Evolutionary conservation across 2,113 vertebrate species (phyloP).

Genomic region (Aphyosemion australe): DNA sequence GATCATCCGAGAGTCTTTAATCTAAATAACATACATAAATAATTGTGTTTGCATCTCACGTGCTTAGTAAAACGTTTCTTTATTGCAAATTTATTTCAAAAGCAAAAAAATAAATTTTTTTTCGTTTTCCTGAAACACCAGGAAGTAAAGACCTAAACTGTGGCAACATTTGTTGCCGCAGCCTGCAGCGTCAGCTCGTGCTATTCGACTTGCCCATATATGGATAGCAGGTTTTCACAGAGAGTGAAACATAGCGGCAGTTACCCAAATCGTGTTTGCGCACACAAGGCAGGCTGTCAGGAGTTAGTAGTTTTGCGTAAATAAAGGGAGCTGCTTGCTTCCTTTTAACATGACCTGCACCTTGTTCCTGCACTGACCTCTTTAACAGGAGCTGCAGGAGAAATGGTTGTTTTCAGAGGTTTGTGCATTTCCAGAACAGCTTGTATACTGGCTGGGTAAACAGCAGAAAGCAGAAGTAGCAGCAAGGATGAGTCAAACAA

Average conservation of each 20-base stretch:
- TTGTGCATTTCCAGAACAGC: not conserved
- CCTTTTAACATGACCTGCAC: slow-evolving; percentile 36
- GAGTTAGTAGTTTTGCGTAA: not conserved
- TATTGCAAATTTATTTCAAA: slow-evolving; percentile 3
- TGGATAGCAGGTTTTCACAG: slow-evolving; percentile 77
- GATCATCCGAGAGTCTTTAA: too few species aligned
- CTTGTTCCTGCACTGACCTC: slow-evolving; percentile 39
- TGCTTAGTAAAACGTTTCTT: not conserved
- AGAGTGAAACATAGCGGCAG: slow-evolving; percentile 34
- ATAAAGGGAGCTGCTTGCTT: not conserved
- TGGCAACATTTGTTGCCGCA: slow-evolving; percentile 30
- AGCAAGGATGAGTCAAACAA: too few species aligned
- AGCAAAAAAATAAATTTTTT: slow-evolving; percentile 4
- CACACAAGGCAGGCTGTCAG: not conserved
- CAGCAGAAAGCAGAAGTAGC: slow-evolving; percentile 28
- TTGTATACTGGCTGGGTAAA: not conserved
- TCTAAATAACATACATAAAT: too few species aligned
- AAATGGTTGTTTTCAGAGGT: not conserved
- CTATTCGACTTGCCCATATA: slow-evolving; percentile 80
- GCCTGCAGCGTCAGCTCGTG: slow-evolving; percentile 8
- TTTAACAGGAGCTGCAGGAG: slow-evolving; percentile 10
- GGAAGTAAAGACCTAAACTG: slow-evolving; percentile 50
- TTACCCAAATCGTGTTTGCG: slow-evolving; percentile 23
- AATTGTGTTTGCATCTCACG: not conserved
- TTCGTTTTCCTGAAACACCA: slow-evolving; percentile 5